Evolutionary conservation across 2,888 invertebrate species (phyloP).

Genomic region (Zhuqinia jingwanae): DNA sequence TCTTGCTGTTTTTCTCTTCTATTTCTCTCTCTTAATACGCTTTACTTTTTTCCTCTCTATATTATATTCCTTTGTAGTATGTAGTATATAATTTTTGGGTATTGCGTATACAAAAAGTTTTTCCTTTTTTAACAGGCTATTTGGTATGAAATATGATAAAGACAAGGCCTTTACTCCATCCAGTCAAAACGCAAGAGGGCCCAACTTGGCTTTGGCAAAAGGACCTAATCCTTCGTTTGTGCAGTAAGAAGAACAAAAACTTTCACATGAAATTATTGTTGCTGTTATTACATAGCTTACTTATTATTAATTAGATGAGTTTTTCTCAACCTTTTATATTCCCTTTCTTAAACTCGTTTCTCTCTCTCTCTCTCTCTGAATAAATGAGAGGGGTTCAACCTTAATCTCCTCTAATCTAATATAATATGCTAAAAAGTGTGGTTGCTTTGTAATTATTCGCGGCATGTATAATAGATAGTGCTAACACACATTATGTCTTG

Average conservation of each 20-base stretch:
- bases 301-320: constrained; percentile 66
- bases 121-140: constrained; percentile 73
- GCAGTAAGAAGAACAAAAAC: constrained; percentile 73
- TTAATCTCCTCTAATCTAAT: constrained; percentile 54
- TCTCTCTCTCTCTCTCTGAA: constrained; percentile 16
- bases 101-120: constrained; percentile 20
- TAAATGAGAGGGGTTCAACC: constrained; percentile 30
- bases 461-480: constrained; percentile 2
- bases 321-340: constrained; percentile 32
- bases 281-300: constrained; percentile 40
- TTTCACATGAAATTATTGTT: constrained; percentile 34
- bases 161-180: constrained; percentile 71
- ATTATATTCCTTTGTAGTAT: not conserved
- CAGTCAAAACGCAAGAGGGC: constrained; percentile 76
- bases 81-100: too few relatives aligned
- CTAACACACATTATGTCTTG: too few relatives aligned
- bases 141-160: constrained; percentile 75
- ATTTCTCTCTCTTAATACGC: not conserved
- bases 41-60: not conserved
- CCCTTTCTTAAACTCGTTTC: not conserved
- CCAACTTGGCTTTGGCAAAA: constrained; percentile 75
- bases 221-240: constrained; percentile 78
- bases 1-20: not conserved
- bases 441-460: constrained; percentile 17
- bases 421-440: constrained; percentile 51